Conservation (phyloP, 1,140 invertebrate genomes). For the Andricus grossulariae region DNA sequence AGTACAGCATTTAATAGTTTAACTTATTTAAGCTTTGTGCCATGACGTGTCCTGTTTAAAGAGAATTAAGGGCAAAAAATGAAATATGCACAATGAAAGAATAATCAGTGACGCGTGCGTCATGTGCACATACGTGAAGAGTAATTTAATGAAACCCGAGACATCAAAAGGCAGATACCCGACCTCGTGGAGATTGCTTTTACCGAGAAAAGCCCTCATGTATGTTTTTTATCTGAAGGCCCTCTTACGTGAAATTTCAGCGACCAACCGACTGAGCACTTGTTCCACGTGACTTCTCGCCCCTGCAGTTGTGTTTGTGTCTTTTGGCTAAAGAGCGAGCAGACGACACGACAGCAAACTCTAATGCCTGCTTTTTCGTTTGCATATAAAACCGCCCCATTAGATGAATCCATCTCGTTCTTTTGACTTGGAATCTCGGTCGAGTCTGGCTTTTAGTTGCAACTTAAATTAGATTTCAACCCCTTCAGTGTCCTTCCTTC, state of each 20-base stretch:
- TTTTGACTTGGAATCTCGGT: neutral
- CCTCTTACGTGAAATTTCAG: constrained; percentile 33
- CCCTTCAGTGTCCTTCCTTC: neutral
- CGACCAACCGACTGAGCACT: constrained; percentile 44
- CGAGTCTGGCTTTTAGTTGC: neutral
- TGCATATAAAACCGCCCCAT: constrained; percentile 1
- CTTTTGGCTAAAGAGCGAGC: constrained; percentile 32
- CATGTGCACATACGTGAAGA: neutral
- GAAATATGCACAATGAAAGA: too few relatives aligned
- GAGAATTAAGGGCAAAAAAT: too few relatives aligned
- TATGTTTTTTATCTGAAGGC: constrained; percentile 41
- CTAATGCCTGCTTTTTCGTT: neutral
- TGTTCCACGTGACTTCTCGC: constrained; percentile 55
- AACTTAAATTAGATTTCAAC: constrained; percentile 10
- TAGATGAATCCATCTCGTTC: neutral
- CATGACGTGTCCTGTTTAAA: too few relatives aligned
- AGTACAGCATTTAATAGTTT: too few relatives aligned
- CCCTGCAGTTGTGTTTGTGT: constrained; percentile 30
- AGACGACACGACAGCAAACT: neutral
- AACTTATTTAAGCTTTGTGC: too few relatives aligned
- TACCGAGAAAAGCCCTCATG: constrained; percentile 32
- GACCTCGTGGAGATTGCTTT: constrained; percentile 16
- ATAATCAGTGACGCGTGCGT: neutral
- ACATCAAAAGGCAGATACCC: constrained; percentile 47
- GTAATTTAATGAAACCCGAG: constrained; percentile 52